Percentiles rank a stretch among this genome's conserved stretches.
These are phyloP conservation scores for Lathronympha strigana DNA, from an alignment of 2,888 invertebrate genomes.

Conservation along the genomic window DNA sequence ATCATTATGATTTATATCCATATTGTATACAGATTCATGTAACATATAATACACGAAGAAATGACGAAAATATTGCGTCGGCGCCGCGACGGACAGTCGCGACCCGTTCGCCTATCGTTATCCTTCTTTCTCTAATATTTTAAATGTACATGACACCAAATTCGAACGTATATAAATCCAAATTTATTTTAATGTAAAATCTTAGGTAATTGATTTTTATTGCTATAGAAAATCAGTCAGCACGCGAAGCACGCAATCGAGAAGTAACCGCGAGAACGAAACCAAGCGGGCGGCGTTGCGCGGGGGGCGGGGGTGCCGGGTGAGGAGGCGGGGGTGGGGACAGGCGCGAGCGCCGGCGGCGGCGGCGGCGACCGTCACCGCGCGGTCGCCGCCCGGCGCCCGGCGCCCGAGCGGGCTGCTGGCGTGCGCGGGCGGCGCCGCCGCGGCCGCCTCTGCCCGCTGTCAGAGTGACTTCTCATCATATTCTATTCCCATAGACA, in stretches of 20 bases:
- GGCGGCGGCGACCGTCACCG: slow-evolving; percentile 47
- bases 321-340: slow-evolving; percentile 53
- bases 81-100: slow-evolving; percentile 72
- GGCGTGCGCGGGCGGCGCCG: slow-evolving; percentile 9
- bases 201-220: slow-evolving; percentile 86
- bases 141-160: slow-evolving; percentile 85
- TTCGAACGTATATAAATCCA: slow-evolving; percentile 85
- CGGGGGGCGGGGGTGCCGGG: slow-evolving; percentile 57
- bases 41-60: slow-evolving; percentile 86
- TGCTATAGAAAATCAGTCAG: slow-evolving; percentile 86
- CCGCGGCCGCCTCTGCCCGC: slow-evolving; percentile 54
- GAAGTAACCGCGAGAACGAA: slow-evolving; percentile 84
- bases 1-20: slow-evolving; percentile 84
- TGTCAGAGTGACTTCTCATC: slow-evolving; percentile 54
- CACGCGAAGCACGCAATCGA: slow-evolving; percentile 86
- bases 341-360: slow-evolving; percentile 51
- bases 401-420: slow-evolving; percentile 43
- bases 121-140: slow-evolving; percentile 81
- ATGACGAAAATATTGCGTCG: slow-evolving; percentile 83
- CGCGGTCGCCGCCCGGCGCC: slow-evolving; percentile 32
- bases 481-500: slow-evolving; percentile 69
- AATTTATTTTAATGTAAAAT: slow-evolving; percentile 85
- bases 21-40: slow-evolving; percentile 86
- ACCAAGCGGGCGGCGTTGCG: slow-evolving; percentile 81
- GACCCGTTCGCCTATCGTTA: slow-evolving; percentile 80